phyloP scores from a whole-genome alignment of 1,140 invertebrate genomes.

The Zaprionus camerounensis region DNA sequence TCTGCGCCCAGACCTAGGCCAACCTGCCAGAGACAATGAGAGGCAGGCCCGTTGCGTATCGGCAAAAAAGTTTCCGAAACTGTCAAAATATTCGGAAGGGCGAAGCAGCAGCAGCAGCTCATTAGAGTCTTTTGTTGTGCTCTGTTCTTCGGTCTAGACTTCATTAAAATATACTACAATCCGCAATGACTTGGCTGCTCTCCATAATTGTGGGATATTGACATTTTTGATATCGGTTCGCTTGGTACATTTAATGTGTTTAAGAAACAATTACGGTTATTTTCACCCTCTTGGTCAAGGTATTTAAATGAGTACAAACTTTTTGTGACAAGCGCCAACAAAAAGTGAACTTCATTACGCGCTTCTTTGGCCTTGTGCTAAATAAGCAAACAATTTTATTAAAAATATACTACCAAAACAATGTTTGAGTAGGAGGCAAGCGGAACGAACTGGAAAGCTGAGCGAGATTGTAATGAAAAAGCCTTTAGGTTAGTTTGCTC shows the following conservation, averaged over 20 bases:
- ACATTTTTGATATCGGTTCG: constrained; percentile 58
- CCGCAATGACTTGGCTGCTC: not conserved
- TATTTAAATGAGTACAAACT: constrained; percentile 3
- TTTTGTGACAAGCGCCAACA: not conserved
- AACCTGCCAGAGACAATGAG: not conserved
- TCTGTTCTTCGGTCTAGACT: constrained; percentile 66
- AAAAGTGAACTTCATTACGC: constrained; percentile 37
- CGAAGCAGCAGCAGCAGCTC: constrained; percentile 41
- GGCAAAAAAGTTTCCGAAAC: constrained; percentile 60
- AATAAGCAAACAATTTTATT: constrained; percentile 74
- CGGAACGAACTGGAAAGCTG: constrained; percentile 19
- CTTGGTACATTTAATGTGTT: constrained; percentile 30
- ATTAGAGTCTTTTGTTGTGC: constrained; percentile 53
- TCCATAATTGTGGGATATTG: constrained; percentile 65
- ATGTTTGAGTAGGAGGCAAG: constrained; percentile 11
- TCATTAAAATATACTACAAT: constrained; percentile 60
- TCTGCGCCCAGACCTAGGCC: not conserved
- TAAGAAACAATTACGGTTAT: constrained; percentile 67
- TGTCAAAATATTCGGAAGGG: constrained; percentile 64
- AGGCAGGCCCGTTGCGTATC: constrained; percentile 14
- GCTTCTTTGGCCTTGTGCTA: constrained; percentile 60
- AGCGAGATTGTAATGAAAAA: constrained; percentile 76
- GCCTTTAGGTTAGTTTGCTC: constrained; percentile 74
- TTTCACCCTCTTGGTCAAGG: not conserved
- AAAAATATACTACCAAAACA: constrained; percentile 33